Evolutionary conservation across 2,113 vertebrate genomes (phyloP), one percentile per base, ranked within the genome.

Genomic region (Cranoglanis bouderius): DNA sequence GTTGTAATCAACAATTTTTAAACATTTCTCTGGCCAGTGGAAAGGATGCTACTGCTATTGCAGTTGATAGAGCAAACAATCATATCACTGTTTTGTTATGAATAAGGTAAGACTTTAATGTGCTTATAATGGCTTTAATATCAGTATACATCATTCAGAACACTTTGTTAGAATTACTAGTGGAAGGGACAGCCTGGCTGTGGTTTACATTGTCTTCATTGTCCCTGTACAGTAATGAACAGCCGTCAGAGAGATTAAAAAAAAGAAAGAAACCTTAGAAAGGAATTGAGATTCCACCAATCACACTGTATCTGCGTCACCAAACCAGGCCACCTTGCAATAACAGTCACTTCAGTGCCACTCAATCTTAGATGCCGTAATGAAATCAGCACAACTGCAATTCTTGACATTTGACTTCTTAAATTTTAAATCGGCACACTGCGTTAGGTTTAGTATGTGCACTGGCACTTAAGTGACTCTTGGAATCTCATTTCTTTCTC

Each of bases 401-500:
- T 83, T 84, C 84, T 85, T 91, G 82, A 89, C 90, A 53, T 89
- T 80, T 90, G 87, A 88, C 90, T 91, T 85, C 46, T 67, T 38
- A 67, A 81, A 85, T 89, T 70, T 87, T 86, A 78, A 84, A 75
- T 40, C 32, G 24, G 12, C 57, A 51, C 55, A 70, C 84, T 84
- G 55, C 77, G 40, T 85, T 63, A 61, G 57, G 40, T 75, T 86
- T 40, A 86, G 85, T 77, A 83, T 77, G 40, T 21, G 26, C 59
- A 21, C n/a, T 63, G 78, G 65, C 88, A 88, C 84, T 88, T 85
- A 38, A 88, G 81, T 80, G 87, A 88, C 87, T 82, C 59, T 80
- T 63, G 57, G 89, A 78, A 74, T 86, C 87, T 88, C 87, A 90
- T 88, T 91, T 86, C 83, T 86, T 90, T 86, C 80, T 90, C 87